Evolutionary conservation across 37 sponge, comb jelly and placozoan species (phyloP), one percentile per base, ranked within the genome.

Genomic region (Aphrocallistes beatrix): DNA sequence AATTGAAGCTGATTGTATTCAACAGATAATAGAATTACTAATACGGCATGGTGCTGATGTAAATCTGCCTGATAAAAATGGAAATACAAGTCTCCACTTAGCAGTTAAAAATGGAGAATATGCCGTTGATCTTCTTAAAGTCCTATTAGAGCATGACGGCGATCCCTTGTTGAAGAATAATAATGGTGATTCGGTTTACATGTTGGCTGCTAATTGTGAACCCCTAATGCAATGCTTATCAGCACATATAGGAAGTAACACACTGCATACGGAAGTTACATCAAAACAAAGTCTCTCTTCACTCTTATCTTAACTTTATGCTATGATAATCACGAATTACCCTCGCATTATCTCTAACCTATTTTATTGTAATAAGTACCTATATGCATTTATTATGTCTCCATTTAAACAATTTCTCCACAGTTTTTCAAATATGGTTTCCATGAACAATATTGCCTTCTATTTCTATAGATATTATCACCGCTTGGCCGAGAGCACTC

Each of bases 161-260:
- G 75, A 60, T 28, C 75, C 75, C 8, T 60, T 60, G 75, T 6
- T 60, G 21, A 60, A 60, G 75, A 60, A 60, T 60, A 60, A 60
- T 60, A 60, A 60, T 28, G 75, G 75, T 13, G 75, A 60, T 60
- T 60, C 75, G 25, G 75, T 60, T 8, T 60, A 60, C 34, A 60
- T 28, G 25, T 30, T 60, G n/a, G 75, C 75, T 19, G 75, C 34
- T 60, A 60, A 60, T 60, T 30, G n/a, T 30, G 75, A 60, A 30
- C 6, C 10, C 1, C n/a, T 60, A 60, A 60, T 60, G 75, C 75
- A 60, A 28, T 25, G 3, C 8, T 60, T 60, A 28, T 60, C 75
- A 25, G 75, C 75, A 19, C 21, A 60, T 28, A 60, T 60, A 19
- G 75, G 75, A 30, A 60, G 75, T 13, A 60, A 28, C n/a, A 30